Percentiles rank a stretch among this genome's conserved stretches.
These are phyloP conservation scores for Heteronetta atricapilla DNA, from an alignment of 2,113 vertebrate species.

Conservation along the genomic window DNA sequence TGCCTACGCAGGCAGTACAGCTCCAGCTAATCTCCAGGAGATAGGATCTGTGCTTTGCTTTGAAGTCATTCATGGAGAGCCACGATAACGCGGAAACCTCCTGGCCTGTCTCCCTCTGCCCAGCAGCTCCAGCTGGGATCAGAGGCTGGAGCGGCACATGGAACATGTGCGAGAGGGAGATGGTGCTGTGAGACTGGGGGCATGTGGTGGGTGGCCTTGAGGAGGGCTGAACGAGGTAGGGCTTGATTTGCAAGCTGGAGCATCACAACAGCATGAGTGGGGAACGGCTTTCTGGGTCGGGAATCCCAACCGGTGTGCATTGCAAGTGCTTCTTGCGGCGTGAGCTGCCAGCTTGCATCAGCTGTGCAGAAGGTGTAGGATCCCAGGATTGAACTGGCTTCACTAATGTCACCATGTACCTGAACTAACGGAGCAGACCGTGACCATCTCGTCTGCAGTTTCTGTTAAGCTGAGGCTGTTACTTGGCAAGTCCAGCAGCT, in stretches of 20 bases:
- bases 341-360: background rate
- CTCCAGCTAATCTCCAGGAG: slow-evolving; percentile 23
- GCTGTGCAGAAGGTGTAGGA: background rate
- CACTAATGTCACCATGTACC: accelerated
- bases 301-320: background rate
- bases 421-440: background rate
- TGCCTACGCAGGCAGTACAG: background rate
- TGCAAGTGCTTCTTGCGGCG: background rate
- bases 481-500: background rate
- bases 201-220: background rate
- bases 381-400: background rate
- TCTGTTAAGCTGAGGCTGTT: background rate
- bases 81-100: background rate
- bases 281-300: background rate
- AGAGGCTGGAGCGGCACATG: background rate
- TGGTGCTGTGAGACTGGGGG: background rate
- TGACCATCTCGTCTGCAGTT: background rate
- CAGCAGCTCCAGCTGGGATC: background rate
- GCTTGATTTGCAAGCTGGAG: background rate
- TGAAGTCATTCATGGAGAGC: slow-evolving; percentile 40
- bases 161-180: background rate
- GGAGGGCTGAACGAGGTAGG: background rate
- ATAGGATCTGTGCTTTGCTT: slow-evolving; percentile 5
- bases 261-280: accelerated
- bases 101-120: background rate